phyloP scores from a whole-genome alignment of 2,113 vertebrate species.

The Scortum barcoo region DNA sequence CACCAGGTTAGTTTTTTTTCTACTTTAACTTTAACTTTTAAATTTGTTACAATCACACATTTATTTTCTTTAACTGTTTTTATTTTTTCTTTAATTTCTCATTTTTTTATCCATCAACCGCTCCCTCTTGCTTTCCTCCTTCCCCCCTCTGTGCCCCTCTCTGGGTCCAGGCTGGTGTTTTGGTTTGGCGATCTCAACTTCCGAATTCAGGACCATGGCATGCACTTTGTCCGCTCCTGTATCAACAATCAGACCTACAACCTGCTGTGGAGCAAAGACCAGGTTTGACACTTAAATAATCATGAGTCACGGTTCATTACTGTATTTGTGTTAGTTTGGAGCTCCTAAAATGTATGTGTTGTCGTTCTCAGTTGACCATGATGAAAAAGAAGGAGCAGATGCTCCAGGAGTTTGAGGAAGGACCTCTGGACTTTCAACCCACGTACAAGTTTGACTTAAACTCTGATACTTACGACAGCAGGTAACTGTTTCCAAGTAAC shows the following conservation, averaged over 20 bases:
- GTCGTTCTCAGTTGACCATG: constrained; percentile 87
- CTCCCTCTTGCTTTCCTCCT: background rate
- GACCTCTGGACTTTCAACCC: constrained; percentile 92
- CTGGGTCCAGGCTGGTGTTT: constrained; percentile 87
- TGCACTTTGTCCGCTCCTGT: constrained; percentile 91
- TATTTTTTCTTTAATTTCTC: background rate
- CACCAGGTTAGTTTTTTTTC: background rate
- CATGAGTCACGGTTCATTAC: background rate
- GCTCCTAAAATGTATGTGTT: constrained; percentile 9
- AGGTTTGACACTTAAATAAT: constrained; percentile 81
- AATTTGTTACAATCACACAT: background rate
- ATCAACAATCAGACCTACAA: constrained; percentile 86
- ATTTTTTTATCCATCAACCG: background rate
- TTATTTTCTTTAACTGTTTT: background rate
- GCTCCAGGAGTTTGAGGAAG: constrained; percentile 93
- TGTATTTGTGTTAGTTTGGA: background rate
- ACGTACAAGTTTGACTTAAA: constrained; percentile 96
- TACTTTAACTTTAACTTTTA: background rate
- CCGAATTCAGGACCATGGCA: constrained; percentile 93
- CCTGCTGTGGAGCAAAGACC: constrained; percentile 95
- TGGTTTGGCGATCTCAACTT: constrained; percentile 99
- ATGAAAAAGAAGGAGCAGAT: constrained; percentile 88
- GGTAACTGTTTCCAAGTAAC: constrained; percentile 58
- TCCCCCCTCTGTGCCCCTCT: constrained; percentile 8
- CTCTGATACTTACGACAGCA: constrained; percentile 92